Conservation (phyloP, 2,888 invertebrate genomes). For the Rhagonycha fulva region DNA sequence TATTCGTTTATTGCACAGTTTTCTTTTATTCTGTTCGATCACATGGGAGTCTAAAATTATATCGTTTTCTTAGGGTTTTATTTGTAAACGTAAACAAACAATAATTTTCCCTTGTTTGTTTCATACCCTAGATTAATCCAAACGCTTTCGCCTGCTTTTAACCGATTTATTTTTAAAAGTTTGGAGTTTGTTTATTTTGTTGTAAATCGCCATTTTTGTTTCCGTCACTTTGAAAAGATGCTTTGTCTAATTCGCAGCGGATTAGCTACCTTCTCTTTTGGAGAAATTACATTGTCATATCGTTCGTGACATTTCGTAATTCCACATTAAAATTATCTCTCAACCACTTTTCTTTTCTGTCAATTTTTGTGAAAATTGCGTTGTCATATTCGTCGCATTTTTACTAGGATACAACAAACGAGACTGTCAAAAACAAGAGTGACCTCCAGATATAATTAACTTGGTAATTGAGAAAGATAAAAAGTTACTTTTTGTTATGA, state of each 20-base stretch:
- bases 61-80: neutral
- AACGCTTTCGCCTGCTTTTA: neutral
- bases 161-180: neutral
- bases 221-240: neutral
- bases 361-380: neutral
- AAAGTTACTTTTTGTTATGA: neutral
- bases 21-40: neutral
- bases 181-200: neutral
- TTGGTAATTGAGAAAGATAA: neutral
- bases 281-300: neutral
- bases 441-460: neutral
- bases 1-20: neutral
- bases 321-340: neutral
- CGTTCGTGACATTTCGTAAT: neutral
- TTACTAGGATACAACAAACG: neutral
- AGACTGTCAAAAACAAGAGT: neutral
- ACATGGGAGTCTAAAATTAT: neutral
- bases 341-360: neutral
- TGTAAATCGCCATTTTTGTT: neutral
- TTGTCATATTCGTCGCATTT: neutral
- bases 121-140: neutral
- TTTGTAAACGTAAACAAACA: neutral
- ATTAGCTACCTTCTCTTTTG: neutral
- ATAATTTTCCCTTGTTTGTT: neutral
- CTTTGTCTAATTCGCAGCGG: neutral